Evolutionary conservation across 2,888 invertebrate species (phyloP).

Genomic region (Ornithoptera priamus): DNA sequence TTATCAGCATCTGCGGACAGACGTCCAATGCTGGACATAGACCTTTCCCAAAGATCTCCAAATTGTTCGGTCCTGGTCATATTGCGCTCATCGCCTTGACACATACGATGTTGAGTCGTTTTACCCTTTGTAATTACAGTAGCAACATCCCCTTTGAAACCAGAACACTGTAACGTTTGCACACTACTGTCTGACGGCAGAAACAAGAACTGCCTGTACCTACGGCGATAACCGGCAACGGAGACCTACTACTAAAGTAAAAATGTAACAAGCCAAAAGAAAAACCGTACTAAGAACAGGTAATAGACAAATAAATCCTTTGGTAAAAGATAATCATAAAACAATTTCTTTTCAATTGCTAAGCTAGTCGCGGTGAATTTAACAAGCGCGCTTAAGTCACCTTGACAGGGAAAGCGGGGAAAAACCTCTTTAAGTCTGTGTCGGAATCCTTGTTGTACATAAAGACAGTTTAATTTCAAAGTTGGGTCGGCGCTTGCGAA

Average conservation of each 20-base stretch:
- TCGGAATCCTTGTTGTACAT: conserved; percentile 22
- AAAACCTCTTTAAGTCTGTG: conserved; percentile 22
- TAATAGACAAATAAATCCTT: not conserved
- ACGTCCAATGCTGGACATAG: too few relatives aligned
- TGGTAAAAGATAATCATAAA: not conserved
- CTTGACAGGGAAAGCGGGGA: conserved; percentile 19
- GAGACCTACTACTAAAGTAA: not conserved
- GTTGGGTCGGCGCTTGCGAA: not conserved
- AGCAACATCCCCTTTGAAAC: too few relatives aligned
- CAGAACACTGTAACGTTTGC: too few relatives aligned
- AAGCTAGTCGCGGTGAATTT: conserved; percentile 18
- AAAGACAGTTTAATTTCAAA: conserved; percentile 22
- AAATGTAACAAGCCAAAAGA: not conserved
- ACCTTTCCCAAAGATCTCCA: too few relatives aligned
- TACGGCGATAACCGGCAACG: too few relatives aligned
- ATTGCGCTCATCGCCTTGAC: too few relatives aligned
- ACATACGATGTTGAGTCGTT: too few relatives aligned
- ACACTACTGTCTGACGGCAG: too few relatives aligned
- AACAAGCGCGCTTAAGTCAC: conserved; percentile 21
- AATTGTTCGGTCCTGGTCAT: too few relatives aligned
- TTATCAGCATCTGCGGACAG: too few relatives aligned
- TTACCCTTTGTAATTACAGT: too few relatives aligned
- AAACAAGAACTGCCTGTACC: too few relatives aligned
- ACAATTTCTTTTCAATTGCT: conserved; percentile 12
- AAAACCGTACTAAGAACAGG: not conserved